Evolutionary conservation across 2,888 invertebrate genomes (phyloP), one percentile per base, ranked within the genome.

Genomic region (Lasioglossum vierecki): DNA sequence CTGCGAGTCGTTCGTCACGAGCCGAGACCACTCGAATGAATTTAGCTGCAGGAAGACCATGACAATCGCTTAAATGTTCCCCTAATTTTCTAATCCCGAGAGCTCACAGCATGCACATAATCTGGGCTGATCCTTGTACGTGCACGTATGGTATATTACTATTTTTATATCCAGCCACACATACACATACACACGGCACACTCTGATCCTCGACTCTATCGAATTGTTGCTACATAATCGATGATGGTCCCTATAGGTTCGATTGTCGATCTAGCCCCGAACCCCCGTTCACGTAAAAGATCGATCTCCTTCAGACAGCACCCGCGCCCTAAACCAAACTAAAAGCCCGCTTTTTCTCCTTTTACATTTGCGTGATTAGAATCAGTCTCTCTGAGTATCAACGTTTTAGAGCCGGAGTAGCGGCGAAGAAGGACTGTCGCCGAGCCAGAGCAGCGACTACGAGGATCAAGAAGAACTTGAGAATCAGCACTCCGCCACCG

Each of bases 401-500:
- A 94, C 89, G 79, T 94, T 94, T 93, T 93, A 95, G 95, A 95
- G 95, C 88, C 95, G 96, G 88, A 96, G 96, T 94, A 96, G 96
- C 90, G 96, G 96, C 87, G 95, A 96, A 91, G 96, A 96, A 87
- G 96, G 96, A 81, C 93, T 96, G 77, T 97, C 97, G 82, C 96
- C 97, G 80, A 97, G 96, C 94, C 97, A 97, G 88, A 97, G 97
- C 94, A 97, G 96, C 89, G 97, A 97, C 95, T 97, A 97, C 95
- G 97, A 97, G 95, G 96, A 96, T 93, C 96, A 97, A 93, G 97
- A 97, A 92, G 96, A 96, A 90, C 96, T 96, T 92, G 95, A 95
- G 91, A 96, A 96, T 93, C 96, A 96, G 92, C 96, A 96, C 94
- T 96, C 96, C 92, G 96, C 96, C 90, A 96, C 96, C 90, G 96